Evolutionary conservation across 2,113 vertebrate genomes (phyloP).

Genomic region (Xenus cinereus): DNA sequence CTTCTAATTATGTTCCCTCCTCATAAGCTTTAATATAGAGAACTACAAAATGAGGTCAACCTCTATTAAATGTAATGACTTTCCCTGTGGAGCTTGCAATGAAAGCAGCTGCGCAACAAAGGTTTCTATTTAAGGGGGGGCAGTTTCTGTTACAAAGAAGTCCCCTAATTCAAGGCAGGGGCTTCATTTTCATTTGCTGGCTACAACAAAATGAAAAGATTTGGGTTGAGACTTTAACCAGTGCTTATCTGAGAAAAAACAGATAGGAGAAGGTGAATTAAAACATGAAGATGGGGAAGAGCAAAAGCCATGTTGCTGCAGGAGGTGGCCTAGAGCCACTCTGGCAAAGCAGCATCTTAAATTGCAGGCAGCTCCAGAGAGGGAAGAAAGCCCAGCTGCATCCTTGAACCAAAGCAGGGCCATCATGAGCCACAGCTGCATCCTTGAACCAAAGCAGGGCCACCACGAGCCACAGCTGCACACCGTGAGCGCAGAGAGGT

Average conservation of each 20-base stretch:
- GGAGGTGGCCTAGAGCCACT: not conserved
- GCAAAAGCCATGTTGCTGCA: not conserved
- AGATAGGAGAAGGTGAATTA: not conserved
- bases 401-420: not conserved
- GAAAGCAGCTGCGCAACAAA: constrained; percentile 45
- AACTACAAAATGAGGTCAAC: constrained; percentile 26
- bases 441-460: not conserved
- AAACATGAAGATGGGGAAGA: not conserved
- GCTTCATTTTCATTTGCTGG: not conserved
- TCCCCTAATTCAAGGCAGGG: not conserved
- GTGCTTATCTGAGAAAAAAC: not conserved
- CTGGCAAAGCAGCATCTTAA: not conserved
- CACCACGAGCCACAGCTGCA: not conserved
- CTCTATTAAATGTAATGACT: constrained; percentile 19
- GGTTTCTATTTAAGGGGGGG: not conserved
- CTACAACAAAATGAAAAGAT: not conserved
- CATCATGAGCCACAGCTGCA: not conserved
- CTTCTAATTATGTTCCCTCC: not conserved
- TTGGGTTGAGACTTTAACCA: not conserved
- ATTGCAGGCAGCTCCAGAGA: not conserved
- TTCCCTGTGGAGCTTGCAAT: not conserved
- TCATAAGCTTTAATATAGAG: not conserved
- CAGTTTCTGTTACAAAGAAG: not conserved
- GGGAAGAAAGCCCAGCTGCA: not conserved
- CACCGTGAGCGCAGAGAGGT: not conserved